Evolutionary conservation across 1,140 invertebrate genomes (phyloP), one percentile per base, ranked within the genome.

Genomic region (Rhagoletis pomonella): DNA sequence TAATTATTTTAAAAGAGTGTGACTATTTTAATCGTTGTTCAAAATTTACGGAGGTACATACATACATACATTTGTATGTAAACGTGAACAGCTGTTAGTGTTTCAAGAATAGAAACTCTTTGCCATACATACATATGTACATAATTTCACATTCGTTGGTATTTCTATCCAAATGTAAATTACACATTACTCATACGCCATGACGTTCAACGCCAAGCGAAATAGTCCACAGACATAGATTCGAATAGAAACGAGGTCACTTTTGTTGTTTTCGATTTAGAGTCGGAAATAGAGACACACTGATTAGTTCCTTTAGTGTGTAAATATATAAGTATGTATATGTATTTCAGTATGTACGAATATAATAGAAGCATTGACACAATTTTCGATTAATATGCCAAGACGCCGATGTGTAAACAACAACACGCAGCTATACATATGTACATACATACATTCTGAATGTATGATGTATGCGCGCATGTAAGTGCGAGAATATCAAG

Each of bases 151-250:
- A 55, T 55, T 2, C 50, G 2, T 55, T 55, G 9, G 50, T 62
- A 62, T 62, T 4, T 62, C 10, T 62, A 14, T 62, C 10, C 50
- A 3, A 7, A 62, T 3, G 17, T 62, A 62, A 62, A 62, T 44
- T 73, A 73, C 14, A 73, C 14, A 73, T 73, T 44, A 73, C 42
- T 73, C 42, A 73, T 73, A 47, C 67, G 67, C 67, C 12, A 47
- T 67, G 39, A 29, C 39, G 39, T 5, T 47, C 67, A 14, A 7
- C 44, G 44, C 4, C 67, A 47, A 62, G 50, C 55, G 3, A 29
- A 12, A 10, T 47, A 44, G 42, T 29, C 29, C 29, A 29, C 29
- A 29, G 29, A 29, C 29, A 29, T 73, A 73, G 44, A 17, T 73
- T 73, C 44, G 14, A 17, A 10, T 12, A 42, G 44, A 62, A 73